Conservation (phyloP, 30 jellyfish, hydroid and myxozoan species). For the Clytia hemisphaerica region DNA sequence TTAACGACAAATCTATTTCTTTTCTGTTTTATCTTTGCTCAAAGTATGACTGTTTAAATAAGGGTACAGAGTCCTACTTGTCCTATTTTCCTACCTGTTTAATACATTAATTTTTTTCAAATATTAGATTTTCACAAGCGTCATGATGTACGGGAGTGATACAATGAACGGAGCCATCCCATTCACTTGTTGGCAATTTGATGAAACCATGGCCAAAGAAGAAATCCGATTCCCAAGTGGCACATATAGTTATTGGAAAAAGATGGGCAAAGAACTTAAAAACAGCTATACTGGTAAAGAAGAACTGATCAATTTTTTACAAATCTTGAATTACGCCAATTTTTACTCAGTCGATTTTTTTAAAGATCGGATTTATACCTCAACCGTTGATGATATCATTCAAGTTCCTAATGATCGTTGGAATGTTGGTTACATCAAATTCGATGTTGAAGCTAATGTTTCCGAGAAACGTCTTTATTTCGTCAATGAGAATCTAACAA, state of each 20-base stretch:
- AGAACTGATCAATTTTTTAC: background rate
- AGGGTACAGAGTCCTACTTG: too few species aligned
- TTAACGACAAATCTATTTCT: too few species aligned
- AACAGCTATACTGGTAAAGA: background rate
- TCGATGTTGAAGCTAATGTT: background rate
- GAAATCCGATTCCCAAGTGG: background rate
- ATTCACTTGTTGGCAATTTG: background rate
- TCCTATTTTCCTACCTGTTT: too few species aligned
- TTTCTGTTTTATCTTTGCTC: too few species aligned
- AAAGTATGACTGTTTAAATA: too few species aligned
- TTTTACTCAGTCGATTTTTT: background rate
- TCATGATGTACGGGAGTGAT: background rate
- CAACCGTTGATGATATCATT: background rate
- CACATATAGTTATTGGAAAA: background rate
- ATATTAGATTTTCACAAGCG: background rate
- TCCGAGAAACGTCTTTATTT: background rate
- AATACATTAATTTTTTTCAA: too few species aligned
- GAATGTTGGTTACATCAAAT: background rate
- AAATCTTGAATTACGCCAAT: background rate
- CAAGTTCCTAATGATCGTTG: background rate
- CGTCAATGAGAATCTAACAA: background rate
- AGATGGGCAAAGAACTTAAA: background rate
- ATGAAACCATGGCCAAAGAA: background rate
- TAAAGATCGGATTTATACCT: background rate
- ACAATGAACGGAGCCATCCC: background rate